Evolutionary conservation across 2,113 vertebrate genomes (phyloP), one percentile per base, ranked within the genome.

Genomic region (Andinoacara biseriatus): DNA sequence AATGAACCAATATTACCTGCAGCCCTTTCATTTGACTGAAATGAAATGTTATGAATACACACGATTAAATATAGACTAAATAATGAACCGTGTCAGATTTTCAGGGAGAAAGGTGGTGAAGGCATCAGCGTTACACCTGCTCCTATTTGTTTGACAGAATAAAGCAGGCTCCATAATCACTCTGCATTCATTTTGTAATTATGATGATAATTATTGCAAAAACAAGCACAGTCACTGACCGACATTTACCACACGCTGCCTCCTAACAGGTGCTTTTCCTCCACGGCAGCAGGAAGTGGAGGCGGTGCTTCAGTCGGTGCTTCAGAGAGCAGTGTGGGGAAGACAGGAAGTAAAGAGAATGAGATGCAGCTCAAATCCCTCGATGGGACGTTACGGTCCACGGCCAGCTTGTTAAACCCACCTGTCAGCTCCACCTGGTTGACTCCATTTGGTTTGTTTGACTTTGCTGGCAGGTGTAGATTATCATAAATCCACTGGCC

Each of bases 401-500:
- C 24, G 1, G 65, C 49, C 43, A 69, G 65, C 65, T 49, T 29
- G 17, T 69, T 69, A 52, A 69, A 17, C 43, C 43, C 43, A 69
- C 65, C 1, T 5, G 65, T 69, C 65, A 31, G 24, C 29, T 49
- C 24, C 43, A 69, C 65, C 43, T 69, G 17, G 65, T 24, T 3
- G 1, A 29, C 43, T 69, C 65, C 1, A 14, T 49, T 49, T 15
- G 43, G 43, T 15, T 49, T 49, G 13, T 49, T 49, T 49, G 43
- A 49, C 43, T 49, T 49, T 52, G 24, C 10, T 69, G 40, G 40
- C 40, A 46, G 63, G 46, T 1, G 15, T 43, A 17, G 65, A 31
- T 69, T 69, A 52, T 52, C 49, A 69, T 69, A 69, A 69, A 49
- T 52, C 65, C 65, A 52, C 43, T 52, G 38, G 40, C 43, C 65